Base-by-base conservation (phyloP, 1,140 invertebrate genomes). In the Rhopalosiphum padi region DNA sequence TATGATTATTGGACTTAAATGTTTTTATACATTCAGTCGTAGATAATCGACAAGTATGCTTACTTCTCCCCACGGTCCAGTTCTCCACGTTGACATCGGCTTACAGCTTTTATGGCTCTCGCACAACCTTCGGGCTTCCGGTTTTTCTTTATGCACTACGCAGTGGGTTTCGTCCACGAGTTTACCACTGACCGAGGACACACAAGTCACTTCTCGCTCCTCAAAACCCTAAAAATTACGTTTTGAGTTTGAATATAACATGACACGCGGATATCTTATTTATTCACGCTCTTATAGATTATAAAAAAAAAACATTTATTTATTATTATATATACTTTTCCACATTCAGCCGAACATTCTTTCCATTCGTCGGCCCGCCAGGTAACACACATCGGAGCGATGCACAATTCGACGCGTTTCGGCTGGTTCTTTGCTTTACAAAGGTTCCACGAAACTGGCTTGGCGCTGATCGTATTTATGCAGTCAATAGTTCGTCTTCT, bases 401-500 rank as follows among this genome's bases (percentile, higher is more conserved):
- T 53, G 43, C 93, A 94, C 22, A 41, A 37, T 90, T 90, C 60
- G 9, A 82, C 18, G 60, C 35, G 46, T 90, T 53, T 94, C 51
- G 93, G 93, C 43, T 83, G 55, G 22, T 90, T 83, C 30, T 82
- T 93, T 25, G 86, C 15, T 25, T 89, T 94, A 22, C 93, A 94
- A 21, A 90, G 37, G 11, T 22, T 25, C 25, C 48, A 46, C 21
- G 55, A 48, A n/a, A 90, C 87, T 2, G 89, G 30, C 53, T 94
- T 94, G 22, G 60, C 87, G 2, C 43, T 83, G 4, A 53, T 55
- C 37, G 93, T 93, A 43, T 94, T 90, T 23, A 93, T 53, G 94
- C 97, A 98, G 4, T 95, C 96, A 2, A 97, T 97, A n/a, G 95
- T 95, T 7, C 97, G 96, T n/a, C 95, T 95, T 94, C 97, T 96